Evolutionary conservation across 2,888 invertebrate genomes (phyloP).

Genomic region (Tigriopus californicus): DNA sequence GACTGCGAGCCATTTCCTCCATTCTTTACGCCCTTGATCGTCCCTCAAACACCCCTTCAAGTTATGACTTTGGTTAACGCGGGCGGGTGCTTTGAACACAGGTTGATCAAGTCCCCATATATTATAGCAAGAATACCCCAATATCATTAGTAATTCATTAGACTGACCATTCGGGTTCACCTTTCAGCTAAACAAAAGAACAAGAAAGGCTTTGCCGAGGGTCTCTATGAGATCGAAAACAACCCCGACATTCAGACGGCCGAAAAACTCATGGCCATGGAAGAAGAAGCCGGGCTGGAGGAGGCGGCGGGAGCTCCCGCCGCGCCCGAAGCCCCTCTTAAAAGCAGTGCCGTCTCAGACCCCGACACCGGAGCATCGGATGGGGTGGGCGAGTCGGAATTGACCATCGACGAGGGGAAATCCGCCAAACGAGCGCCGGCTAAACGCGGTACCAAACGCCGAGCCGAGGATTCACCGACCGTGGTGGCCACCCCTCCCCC

Average conservation of each 20-base stretch:
- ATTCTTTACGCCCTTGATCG: no score
- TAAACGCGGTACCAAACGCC: not conserved
- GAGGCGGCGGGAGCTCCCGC: not conserved
- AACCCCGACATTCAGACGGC: slow-evolving; percentile 30
- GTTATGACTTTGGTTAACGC: no score
- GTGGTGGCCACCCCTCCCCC: not conserved
- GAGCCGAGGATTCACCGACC: not conserved
- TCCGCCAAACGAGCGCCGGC: not conserved
- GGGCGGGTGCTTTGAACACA: no score
- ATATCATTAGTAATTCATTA: no score
- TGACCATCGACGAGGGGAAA: not conserved
- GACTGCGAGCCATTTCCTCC: no score
- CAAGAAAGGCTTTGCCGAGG: slow-evolving; percentile 64
- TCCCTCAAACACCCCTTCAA: no score
- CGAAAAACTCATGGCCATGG: not conserved
- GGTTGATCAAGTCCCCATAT: no score
- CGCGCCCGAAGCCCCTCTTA: not conserved
- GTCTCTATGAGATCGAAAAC: slow-evolving; percentile 65
- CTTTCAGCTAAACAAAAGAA: slow-evolving; percentile 29
- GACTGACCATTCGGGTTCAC: no score
- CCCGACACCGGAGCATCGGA: not conserved
- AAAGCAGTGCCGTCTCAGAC: not conserved
- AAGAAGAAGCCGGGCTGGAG: not conserved
- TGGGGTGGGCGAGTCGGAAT: not conserved
- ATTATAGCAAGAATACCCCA: no score